Evolutionary conservation across 2,113 vertebrate species (phyloP), one percentile per base, ranked within the genome.

Genomic region (Melanostigma gelatinosum): DNA sequence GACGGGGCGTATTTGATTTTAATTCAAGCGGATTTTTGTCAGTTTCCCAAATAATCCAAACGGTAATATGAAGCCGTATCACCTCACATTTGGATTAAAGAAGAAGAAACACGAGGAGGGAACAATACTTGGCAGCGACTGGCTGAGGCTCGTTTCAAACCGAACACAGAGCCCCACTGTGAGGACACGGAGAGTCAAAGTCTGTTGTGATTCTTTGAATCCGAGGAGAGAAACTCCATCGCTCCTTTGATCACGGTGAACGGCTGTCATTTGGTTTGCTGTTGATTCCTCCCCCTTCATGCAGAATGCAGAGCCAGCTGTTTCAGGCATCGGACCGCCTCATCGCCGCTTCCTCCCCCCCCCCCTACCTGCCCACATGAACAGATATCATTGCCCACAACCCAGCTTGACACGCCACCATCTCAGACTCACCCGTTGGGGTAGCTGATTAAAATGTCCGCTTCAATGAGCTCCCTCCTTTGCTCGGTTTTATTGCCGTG

Each of bases 361-460:
- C 10, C 71, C 44, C 78, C 64, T 73, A 64, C 68, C 78, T 72
- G 62, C 81, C 79, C 27, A 29, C 75, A 52, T 2, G 3, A 85
- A 15, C 76, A 77, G 63, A 86, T 70, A 71, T 54, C 67, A 70
- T 79, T 58, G n/a, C 74, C 79, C 24, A 52, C 79, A 65, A 74
- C 57, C 87, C 70, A 79, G 80, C 79, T 71, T 79, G 70, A 87
- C 86, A 86, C 72, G 70, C 74, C 85, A 85, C 87, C 83, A 78
- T 85, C 72, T 87, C 90, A 86, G 58, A 84, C 87, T 87, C 78
- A 80, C 80, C 80, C 90, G 85, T 86, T 85, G 85, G 85, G 85
- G 78, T 72, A 74, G 87, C 90, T 89, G 91, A 92, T 92, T 90
- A 89, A 86, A 91, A 85, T 90, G 91, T 91, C 88, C 64, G 77